Evolutionary conservation across 2,113 vertebrate species (phyloP).

Genomic region (Thinocorus orbignyianus): DNA sequence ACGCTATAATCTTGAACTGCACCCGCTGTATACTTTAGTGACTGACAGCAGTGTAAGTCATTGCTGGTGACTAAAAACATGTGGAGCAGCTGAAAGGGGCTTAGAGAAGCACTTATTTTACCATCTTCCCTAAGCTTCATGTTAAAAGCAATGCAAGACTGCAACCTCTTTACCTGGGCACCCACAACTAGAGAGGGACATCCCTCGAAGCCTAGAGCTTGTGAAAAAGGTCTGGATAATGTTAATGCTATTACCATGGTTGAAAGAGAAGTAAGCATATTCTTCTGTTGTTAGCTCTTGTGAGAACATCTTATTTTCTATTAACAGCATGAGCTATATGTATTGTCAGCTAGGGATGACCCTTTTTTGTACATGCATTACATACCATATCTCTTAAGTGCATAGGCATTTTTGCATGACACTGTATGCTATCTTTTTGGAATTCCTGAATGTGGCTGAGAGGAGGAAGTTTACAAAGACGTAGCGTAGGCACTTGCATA

Average conservation of each 20-base stretch:
- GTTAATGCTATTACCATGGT: neutral
- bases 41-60: neutral
- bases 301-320: conserved; percentile 5
- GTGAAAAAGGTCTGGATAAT: neutral
- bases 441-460: neutral
- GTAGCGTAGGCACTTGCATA: neutral
- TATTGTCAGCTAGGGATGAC: neutral
- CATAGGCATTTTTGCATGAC: neutral
- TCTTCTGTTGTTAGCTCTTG: conserved; percentile 1
- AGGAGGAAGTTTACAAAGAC: neutral
- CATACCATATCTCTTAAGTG: neutral
- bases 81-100: neutral
- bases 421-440: neutral
- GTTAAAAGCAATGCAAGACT: neutral
- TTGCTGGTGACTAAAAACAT: conserved; percentile 21
- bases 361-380: neutral
- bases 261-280: neutral
- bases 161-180: neutral
- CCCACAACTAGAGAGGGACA: neutral
- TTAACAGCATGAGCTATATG: neutral
- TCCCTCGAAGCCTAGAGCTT: neutral
- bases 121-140: neutral
- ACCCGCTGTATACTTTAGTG: neutral
- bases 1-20: neutral
- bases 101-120: neutral